These are phyloP conservation scores for Drosophila kohkoa DNA, from an alignment of 1,140 invertebrate species.

Conservation along the genomic window DNA sequence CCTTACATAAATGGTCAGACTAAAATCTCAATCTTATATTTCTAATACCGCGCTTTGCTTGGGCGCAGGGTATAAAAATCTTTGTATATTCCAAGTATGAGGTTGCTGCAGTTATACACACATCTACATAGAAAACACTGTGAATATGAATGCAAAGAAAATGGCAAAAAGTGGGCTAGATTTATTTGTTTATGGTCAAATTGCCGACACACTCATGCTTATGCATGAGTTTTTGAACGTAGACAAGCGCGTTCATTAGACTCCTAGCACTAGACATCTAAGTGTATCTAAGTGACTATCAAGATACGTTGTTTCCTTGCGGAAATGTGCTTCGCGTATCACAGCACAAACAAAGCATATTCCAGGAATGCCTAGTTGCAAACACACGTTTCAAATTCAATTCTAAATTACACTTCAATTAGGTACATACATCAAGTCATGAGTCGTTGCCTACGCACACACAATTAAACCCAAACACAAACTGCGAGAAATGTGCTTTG, in stretches of 20 bases:
- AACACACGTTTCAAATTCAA: slow-evolving; percentile 14
- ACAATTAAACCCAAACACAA: neutral
- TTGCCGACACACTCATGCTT: neutral
- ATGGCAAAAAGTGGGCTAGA: slow-evolving; percentile 2
- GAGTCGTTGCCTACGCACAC: neutral
- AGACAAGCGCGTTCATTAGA: slow-evolving; percentile 3
- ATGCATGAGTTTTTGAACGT: neutral
- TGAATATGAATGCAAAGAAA: slow-evolving; percentile 11
- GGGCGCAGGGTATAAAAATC: no score
- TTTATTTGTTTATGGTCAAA: slow-evolving; percentile 4
- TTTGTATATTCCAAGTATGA: slow-evolving; percentile 9
- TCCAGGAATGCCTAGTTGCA: slow-evolving; percentile 4
- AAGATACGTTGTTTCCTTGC: slow-evolving; percentile 2
- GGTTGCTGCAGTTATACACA: slow-evolving; percentile 1
- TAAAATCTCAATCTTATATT: no score
- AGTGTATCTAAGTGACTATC: no score
- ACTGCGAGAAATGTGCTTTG: neutral
- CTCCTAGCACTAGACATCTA: neutral
- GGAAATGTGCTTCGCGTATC: slow-evolving; percentile 21
- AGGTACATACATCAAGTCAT: neutral
- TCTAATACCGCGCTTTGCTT: no score
- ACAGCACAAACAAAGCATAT: slow-evolving; percentile 23
- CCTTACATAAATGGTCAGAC: no score
- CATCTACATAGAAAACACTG: neutral
- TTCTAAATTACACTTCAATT: neutral